These are phyloP conservation scores for Beroe forskalii DNA, from an alignment of 37 sponge, comb jelly and placozoan genomes.

Conservation along the genomic window DNA sequence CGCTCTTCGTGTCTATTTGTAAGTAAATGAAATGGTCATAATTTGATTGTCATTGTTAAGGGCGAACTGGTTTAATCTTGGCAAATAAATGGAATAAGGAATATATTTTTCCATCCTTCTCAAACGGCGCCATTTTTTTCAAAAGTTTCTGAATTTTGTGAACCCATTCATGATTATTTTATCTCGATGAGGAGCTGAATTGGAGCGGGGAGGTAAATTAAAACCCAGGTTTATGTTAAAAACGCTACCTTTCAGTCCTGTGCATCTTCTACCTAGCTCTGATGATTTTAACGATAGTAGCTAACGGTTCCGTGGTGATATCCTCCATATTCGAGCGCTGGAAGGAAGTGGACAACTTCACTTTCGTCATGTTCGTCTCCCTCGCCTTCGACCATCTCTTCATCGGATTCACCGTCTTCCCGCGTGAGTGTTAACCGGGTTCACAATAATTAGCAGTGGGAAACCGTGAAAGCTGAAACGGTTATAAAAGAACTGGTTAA, in stretches of 20 bases:
- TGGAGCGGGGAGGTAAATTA: too few relatives aligned
- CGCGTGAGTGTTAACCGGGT: too few relatives aligned
- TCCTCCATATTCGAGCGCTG: constrained; percentile 29
- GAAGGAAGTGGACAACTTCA: constrained; percentile 38
- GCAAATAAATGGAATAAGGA: too few relatives aligned
- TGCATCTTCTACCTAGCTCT: constrained; percentile 37
- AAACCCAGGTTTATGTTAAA: too few relatives aligned
- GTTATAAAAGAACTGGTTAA: too few relatives aligned
- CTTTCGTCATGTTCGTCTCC: constrained; percentile 41
- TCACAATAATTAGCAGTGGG: too few relatives aligned
- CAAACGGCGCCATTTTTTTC: background rate
- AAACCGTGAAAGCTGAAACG: too few relatives aligned
- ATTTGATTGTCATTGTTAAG: too few relatives aligned
- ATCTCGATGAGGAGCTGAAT: too few relatives aligned
- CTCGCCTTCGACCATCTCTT: constrained; percentile 14
- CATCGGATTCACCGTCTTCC: constrained; percentile 25
- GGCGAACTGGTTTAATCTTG: too few relatives aligned
- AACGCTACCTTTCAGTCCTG: constrained; percentile 9
- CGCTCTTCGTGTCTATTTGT: constrained; percentile 9
- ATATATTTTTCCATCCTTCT: too few relatives aligned
- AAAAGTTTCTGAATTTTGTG: background rate
- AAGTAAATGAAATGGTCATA: too few relatives aligned
- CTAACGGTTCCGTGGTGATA: constrained; percentile 20
- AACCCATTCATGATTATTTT: background rate
- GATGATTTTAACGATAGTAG: constrained; percentile 8